phyloP scores from a whole-genome alignment of 2,113 vertebrate species.

The Mellivora capensis region DNA sequence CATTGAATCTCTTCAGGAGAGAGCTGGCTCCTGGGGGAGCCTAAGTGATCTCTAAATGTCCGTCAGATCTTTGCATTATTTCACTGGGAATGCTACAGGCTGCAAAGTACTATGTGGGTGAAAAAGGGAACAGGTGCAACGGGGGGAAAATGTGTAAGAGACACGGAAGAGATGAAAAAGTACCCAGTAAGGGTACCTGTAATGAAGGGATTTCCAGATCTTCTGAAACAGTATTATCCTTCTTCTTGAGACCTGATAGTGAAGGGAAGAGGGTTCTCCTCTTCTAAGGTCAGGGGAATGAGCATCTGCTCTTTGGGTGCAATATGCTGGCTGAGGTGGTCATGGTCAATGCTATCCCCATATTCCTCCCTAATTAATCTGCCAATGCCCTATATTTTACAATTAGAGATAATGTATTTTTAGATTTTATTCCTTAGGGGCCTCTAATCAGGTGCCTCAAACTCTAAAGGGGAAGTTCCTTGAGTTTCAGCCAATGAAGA shows the following conservation, averaged over 20 bases:
- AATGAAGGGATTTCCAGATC: neutral
- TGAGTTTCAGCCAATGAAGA: neutral
- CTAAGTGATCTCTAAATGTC: neutral
- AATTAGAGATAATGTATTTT: neutral
- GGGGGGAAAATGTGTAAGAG: neutral
- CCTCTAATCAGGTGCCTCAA: neutral
- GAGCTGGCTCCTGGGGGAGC: neutral
- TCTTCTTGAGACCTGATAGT: neutral
- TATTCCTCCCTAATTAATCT: neutral
- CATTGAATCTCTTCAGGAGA: neutral
- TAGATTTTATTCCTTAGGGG: neutral
- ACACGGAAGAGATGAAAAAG: neutral
- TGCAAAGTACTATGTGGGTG: neutral
- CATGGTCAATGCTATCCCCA: neutral
- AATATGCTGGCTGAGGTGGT: neutral
- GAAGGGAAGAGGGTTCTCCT: neutral
- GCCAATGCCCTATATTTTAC: neutral
- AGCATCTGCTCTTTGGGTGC: neutral
- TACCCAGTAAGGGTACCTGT: neutral
- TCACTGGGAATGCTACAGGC: neutral
- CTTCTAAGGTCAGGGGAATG: neutral
- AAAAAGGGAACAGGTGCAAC: neutral
- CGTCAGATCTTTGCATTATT: constrained; percentile 3
- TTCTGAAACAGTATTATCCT: neutral
- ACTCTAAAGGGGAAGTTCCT: neutral